These are phyloP conservation scores for Psephotus haematonotus DNA, from an alignment of 2,113 vertebrate genomes.

Conservation along the genomic window DNA sequence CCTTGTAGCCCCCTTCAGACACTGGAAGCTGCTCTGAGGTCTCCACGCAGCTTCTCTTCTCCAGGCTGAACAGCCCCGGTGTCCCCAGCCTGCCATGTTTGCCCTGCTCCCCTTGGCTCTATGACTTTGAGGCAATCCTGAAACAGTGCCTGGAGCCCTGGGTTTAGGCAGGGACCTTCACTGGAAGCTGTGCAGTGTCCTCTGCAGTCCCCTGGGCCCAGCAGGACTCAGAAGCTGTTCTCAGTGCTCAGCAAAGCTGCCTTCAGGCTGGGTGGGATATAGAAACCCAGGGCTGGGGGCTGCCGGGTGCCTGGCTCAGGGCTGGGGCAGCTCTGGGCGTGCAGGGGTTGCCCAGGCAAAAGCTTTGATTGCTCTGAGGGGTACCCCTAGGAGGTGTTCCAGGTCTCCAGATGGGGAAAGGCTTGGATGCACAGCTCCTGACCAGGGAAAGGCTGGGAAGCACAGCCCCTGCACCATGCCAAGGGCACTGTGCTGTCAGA, in stretches of 20 bases:
- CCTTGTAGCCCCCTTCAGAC: background rate
- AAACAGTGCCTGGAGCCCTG: background rate
- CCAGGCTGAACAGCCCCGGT: background rate
- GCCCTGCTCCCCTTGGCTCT: background rate
- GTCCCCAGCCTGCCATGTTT: background rate
- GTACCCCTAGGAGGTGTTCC: background rate
- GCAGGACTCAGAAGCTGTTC: background rate
- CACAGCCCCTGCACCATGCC: fast-evolving
- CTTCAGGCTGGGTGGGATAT: background rate
- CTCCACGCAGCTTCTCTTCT: background rate
- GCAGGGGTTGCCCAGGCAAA: background rate
- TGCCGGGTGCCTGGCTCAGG: background rate
- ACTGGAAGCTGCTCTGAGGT: background rate
- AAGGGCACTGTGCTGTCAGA: fast-evolving
- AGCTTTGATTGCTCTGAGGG: background rate
- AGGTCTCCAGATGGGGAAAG: background rate
- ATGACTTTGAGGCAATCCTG: background rate
- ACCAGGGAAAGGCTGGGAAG: background rate
- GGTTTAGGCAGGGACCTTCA: background rate
- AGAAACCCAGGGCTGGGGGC: background rate
- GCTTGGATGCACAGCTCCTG: too few relatives aligned
- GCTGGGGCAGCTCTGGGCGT: background rate
- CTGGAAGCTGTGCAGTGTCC: background rate
- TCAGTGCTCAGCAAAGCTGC: background rate
- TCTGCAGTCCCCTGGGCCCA: background rate